A percentile compares a stretch with the other conserved stretches of the same genome.
Conservation (phyloP, 2,113 vertebrate genomes). For the Seriola quinqueradiata region DNA sequence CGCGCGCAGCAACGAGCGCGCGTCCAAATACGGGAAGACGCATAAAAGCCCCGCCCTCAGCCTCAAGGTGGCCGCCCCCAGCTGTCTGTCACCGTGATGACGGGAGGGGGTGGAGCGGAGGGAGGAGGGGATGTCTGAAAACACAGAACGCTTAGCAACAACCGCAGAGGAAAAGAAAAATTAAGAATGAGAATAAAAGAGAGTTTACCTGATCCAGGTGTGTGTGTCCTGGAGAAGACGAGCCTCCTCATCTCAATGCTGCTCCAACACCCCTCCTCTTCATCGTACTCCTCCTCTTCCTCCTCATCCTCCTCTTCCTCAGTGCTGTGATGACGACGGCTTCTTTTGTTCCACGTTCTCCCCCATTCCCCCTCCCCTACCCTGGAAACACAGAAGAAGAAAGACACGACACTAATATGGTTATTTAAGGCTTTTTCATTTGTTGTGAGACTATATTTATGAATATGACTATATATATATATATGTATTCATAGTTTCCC, state of each 20-base stretch:
- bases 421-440: no score
- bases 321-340: slow-evolving; percentile 59
- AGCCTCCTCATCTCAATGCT: slow-evolving; percentile 55
- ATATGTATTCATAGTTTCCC: no score
- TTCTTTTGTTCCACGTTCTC: slow-evolving; percentile 54
- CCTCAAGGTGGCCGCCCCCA: slow-evolving; percentile 89
- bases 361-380: slow-evolving; percentile 34
- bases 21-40: slow-evolving; percentile 94
- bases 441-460: no score
- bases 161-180: not conserved
- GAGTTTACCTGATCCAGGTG: slow-evolving; percentile 61
- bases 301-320: slow-evolving; percentile 68
- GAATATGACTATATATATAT: no score
- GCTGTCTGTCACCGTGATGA: slow-evolving; percentile 82
- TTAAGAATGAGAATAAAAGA: not conserved
- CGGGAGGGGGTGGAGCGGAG: slow-evolving; percentile 40
- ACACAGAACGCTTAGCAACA: not conserved
- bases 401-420: not conserved
- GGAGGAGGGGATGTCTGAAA: slow-evolving; percentile 32
- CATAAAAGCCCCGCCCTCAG: slow-evolving; percentile 92
- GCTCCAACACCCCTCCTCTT: slow-evolving; percentile 58
- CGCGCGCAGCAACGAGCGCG: slow-evolving; percentile 86
- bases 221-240: slow-evolving; percentile 31
- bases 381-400: slow-evolving; percentile 35
- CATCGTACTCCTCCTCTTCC: slow-evolving; percentile 43